Evolutionary conservation across 2,113 vertebrate species (phyloP).

Genomic region (Stegostoma tigrinum): DNA sequence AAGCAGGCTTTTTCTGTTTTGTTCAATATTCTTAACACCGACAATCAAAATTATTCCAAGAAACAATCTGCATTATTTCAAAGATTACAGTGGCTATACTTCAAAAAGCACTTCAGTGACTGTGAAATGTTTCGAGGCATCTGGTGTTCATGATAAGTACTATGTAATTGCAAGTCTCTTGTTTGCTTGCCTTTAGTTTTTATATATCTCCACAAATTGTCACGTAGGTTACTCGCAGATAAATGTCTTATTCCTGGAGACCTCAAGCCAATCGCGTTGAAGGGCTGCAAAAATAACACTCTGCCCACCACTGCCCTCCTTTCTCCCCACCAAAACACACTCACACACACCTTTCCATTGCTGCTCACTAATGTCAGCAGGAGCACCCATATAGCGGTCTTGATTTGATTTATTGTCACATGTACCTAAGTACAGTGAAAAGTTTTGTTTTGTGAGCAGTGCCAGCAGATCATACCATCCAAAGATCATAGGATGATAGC

Average conservation of each 20-base stretch:
- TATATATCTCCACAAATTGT: not conserved
- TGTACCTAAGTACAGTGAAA: no score
- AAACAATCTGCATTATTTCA: not conserved
- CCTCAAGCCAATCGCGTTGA: not conserved
- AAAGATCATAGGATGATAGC: no score
- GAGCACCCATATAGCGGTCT: not conserved
- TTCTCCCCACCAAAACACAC: not conserved
- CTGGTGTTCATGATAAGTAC: not conserved
- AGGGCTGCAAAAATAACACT: not conserved
- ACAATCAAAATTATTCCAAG: not conserved
- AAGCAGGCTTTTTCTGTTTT: not conserved
- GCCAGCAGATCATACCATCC: no score
- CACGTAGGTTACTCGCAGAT: not conserved
- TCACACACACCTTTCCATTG: not conserved
- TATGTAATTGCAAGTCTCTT: not conserved
- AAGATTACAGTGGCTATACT: not conserved
- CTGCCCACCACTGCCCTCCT: not conserved
- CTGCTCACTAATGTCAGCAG: not conserved
- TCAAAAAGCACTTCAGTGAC: not conserved
- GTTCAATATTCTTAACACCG: not conserved
- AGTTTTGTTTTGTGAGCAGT: no score
- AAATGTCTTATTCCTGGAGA: not conserved
- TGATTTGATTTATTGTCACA: no score
- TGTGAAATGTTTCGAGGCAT: not conserved
- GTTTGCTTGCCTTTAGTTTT: not conserved